phyloP scores from a whole-genome alignment of 2,888 invertebrate species.

The Dendrolimus houi region DNA sequence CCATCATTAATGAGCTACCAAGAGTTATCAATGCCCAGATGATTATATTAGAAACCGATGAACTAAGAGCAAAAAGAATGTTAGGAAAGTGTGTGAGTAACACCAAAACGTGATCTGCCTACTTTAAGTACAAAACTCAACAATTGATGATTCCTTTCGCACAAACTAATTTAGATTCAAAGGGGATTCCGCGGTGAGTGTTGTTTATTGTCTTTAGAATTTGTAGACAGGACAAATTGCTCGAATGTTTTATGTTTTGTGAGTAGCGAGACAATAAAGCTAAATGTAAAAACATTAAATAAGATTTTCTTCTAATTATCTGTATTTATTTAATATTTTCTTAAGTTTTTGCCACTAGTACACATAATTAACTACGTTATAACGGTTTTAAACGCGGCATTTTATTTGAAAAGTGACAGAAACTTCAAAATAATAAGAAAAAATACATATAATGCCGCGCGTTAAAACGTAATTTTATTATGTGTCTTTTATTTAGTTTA shows the following conservation, averaged over 20 bases:
- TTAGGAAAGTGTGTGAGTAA: slow-evolving; percentile 49
- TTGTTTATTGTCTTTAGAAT: slow-evolving; percentile 9
- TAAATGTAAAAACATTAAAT: too few species aligned
- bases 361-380: too few species aligned
- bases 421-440: too few species aligned
- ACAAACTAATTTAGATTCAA: slow-evolving; percentile 61
- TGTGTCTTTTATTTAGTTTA: too few species aligned
- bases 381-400: too few species aligned
- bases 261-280: too few species aligned
- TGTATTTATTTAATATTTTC: too few species aligned
- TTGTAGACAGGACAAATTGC: neutral
- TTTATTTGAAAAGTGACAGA: too few species aligned
- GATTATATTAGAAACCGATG: neutral
- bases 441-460: too few species aligned
- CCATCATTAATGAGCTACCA: neutral
- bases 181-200: slow-evolving; percentile 35
- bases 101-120: slow-evolving; percentile 39
- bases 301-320: too few species aligned
- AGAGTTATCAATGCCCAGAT: neutral
- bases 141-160: slow-evolving; percentile 45
- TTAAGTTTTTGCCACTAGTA: too few species aligned
- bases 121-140: slow-evolving; percentile 19
- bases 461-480: too few species aligned
- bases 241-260: neutral
- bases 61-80: slow-evolving; percentile 33